Conservation (phyloP, 2,113 vertebrate genomes). For the Petaurus breviceps region DNA sequence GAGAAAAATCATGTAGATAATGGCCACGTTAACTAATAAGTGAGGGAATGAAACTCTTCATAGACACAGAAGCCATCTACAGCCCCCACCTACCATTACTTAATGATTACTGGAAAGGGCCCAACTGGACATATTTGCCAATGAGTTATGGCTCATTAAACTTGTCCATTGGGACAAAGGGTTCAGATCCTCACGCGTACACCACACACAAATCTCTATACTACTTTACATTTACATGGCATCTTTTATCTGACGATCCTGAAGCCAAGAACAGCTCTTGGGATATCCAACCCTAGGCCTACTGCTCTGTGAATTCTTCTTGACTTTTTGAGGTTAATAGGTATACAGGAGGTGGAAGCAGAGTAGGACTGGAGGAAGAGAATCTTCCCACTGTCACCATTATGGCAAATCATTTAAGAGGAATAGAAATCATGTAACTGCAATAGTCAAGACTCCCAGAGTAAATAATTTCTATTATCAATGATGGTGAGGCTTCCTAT, state of each 20-base stretch:
- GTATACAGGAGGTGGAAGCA: background rate
- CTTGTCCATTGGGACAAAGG: background rate
- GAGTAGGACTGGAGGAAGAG: background rate
- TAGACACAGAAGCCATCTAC: background rate
- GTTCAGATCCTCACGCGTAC: constrained; percentile 3
- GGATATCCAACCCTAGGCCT: background rate
- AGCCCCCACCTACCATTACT: background rate
- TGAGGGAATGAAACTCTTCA: background rate
- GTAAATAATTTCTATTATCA: constrained; percentile 12
- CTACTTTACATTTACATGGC: background rate
- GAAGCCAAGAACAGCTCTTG: constrained; percentile 23
- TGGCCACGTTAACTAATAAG: background rate
- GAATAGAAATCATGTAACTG: background rate
- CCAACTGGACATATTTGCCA: background rate
- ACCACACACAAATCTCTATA: background rate
- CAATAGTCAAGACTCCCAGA: constrained; percentile 7
- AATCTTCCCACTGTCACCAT: background rate
- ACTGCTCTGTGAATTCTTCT: background rate
- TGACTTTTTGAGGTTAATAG: background rate
- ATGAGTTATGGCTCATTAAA: background rate
- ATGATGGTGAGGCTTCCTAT: background rate
- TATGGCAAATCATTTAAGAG: constrained; percentile 9
- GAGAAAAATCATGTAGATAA: background rate
- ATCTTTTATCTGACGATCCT: background rate
- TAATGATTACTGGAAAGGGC: constrained; percentile 1